These are phyloP conservation scores for Chaitophorus viminalis DNA, from an alignment of 2,888 invertebrate genomes.

Conservation along the genomic window DNA sequence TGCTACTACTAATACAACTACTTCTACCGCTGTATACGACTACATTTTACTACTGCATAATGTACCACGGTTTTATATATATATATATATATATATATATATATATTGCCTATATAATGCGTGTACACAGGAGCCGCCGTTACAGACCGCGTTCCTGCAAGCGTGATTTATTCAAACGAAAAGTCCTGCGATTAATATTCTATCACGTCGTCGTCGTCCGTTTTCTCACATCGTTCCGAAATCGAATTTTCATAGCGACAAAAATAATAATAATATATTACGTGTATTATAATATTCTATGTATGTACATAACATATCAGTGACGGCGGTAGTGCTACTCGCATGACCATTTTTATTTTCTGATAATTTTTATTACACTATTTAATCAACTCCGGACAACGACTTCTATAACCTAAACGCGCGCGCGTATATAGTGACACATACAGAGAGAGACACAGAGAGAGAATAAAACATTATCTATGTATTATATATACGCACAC, in stretches of 20 bases:
- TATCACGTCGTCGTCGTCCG: background rate
- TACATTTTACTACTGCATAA: background rate
- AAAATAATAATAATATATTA: background rate
- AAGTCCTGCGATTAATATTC: slow-evolving; percentile 28
- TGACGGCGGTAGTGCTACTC: background rate
- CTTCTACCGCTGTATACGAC: background rate
- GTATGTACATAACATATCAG: background rate
- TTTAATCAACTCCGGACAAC: slow-evolving; percentile 13
- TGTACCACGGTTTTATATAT: background rate
- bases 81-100: background rate
- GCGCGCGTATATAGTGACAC: background rate
- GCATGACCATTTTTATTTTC: background rate
- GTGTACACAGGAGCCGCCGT: background rate
- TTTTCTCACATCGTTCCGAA: background rate
- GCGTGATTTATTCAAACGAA: slow-evolving; percentile 37
- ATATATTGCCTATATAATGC: no score
- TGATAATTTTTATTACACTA: background rate
- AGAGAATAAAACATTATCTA: background rate
- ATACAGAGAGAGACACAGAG: background rate
- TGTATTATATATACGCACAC: background rate
- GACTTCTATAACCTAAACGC: background rate
- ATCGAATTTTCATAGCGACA: background rate
- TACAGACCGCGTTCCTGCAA: background rate
- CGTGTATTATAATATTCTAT: background rate
- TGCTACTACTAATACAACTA: background rate